Base-by-base conservation (phyloP, 1,140 invertebrate genomes). In the Laupala kohalensis region DNA sequence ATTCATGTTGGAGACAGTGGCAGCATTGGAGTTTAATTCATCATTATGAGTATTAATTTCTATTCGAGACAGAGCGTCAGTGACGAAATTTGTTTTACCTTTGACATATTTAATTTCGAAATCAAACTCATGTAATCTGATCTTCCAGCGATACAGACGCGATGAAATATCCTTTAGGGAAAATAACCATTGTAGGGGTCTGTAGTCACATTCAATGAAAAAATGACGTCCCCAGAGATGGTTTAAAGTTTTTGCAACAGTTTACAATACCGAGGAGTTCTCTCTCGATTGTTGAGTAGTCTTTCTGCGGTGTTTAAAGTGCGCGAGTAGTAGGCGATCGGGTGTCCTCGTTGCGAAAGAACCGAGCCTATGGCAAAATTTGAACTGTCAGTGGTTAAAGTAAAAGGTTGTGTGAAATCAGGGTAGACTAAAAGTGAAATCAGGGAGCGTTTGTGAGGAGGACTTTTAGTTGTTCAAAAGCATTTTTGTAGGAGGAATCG, bases 291-390 rank as follows among this genome's bases (percentile, higher is more conserved):
- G 76, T 78, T 4, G 71, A 72, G 64, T 81, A 84, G 29, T 79
- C 63, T 74, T 77, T 83, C 82, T 13, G 75, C 72, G 24, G 71
- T 69, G 62, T 70, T 77, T 13, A 84, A 71, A 15, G 73, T 75
- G 53, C 79, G 69, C 70, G 81, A 81, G 13, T 78, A 80, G 76
- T 81, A 84, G 13, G 77, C 77, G 24, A 82, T 73, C 26, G 70
- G 77, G 71, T 73, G 13, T 12, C 72, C 53, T 13, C 67, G n/a
- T 72, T 76, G 77, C 64, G 73, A 74, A 30, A 79, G 69, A 25
- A 77, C 73, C 15, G 76, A 76, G 6, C 77, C 78, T 9, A 79
- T 28, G 0, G 75, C 76, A 64, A 62, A 70, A 53, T 75, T 72
- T 23, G 75, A 76, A 63, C 75, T 77, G 71, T 79, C 79, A 0